Conservation (phyloP, 2,797 vertebrate species). For the Gymnoscopelus braueri region DNA sequence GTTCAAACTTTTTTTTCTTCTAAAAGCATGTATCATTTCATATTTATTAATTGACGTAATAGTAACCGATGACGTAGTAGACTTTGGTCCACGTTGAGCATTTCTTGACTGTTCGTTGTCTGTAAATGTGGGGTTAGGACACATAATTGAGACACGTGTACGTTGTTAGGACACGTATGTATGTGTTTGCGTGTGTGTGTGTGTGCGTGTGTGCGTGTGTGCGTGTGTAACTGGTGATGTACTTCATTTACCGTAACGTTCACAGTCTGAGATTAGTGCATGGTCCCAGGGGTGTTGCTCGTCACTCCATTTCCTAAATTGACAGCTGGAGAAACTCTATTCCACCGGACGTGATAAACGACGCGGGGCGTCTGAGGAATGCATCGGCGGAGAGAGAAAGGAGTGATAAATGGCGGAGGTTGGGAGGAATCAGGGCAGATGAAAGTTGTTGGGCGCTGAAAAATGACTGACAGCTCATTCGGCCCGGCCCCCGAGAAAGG, state of each 20-base stretch:
- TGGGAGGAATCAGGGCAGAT: constrained; percentile 83
- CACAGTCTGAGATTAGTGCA: constrained; percentile 72
- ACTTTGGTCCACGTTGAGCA: too few relatives aligned
- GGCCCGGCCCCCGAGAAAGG: constrained; percentile 50
- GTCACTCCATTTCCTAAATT: constrained; percentile 84
- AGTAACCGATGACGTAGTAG: too few relatives aligned
- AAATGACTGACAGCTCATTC: constrained; percentile 77
- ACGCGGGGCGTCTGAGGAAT: constrained; percentile 63
- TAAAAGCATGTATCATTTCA: too few relatives aligned
- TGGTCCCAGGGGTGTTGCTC: constrained; percentile 73
- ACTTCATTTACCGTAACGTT: constrained; percentile 70
- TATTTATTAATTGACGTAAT: too few relatives aligned
- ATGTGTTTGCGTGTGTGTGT: constrained; percentile 24
- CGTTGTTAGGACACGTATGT: constrained; percentile 27
- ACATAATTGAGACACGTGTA: too few relatives aligned
- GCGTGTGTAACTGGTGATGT: constrained; percentile 51
- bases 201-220: neutral
- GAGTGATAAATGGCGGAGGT: constrained; percentile 76
- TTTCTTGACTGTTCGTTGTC: too few relatives aligned
- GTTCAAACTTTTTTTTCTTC: too few relatives aligned
- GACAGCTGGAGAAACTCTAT: constrained; percentile 83
- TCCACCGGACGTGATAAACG: constrained; percentile 78
- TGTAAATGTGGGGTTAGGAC: too few relatives aligned
- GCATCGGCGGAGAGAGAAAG: constrained; percentile 65
- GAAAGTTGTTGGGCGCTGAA: constrained; percentile 83